phyloP scores from a whole-genome alignment of 92 coral and sea anemone species.

The Palythoa heliodiscus region DNA sequence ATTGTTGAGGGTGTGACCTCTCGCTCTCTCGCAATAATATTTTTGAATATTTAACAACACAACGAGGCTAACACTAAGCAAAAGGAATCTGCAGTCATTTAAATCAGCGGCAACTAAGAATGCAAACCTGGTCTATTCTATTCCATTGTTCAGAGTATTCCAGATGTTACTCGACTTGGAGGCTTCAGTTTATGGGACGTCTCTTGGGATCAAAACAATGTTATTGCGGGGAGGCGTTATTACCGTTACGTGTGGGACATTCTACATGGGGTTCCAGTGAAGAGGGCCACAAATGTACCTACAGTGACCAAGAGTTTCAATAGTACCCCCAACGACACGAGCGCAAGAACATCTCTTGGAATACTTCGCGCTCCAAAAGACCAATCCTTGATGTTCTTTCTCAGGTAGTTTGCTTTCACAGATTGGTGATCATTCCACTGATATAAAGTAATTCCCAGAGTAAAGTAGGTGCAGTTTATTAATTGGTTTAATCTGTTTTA shows the following conservation, averaged over 20 bases:
- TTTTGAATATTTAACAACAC: too few relatives aligned
- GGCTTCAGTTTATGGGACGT: slow-evolving; percentile 41
- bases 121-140: too few relatives aligned
- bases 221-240: slow-evolving; percentile 23
- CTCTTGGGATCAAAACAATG: slow-evolving; percentile 46
- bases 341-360: slow-evolving; percentile 3
- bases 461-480: too few relatives aligned
- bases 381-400: neutral
- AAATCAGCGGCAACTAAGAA: too few relatives aligned
- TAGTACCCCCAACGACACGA: neutral
- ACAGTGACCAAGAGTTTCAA: neutral
- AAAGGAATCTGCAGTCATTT: too few relatives aligned
- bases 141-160: slow-evolving; percentile 20
- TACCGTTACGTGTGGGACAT: slow-evolving; percentile 40
- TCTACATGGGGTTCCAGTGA: slow-evolving; percentile 36
- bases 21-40: too few relatives aligned
- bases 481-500: too few relatives aligned
- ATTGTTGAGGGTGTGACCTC: too few relatives aligned
- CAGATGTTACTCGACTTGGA: slow-evolving; percentile 29
- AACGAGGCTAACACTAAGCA: too few relatives aligned
- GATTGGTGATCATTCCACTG: neutral
- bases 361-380: neutral
- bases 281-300: slow-evolving; percentile 21
- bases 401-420: neutral
- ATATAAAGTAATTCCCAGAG: too few relatives aligned